A percentile compares a stretch with the other conserved stretches of the same genome.
phyloP scores from a whole-genome alignment of 2,113 vertebrate species.

The Diadophis punctatus region DNA sequence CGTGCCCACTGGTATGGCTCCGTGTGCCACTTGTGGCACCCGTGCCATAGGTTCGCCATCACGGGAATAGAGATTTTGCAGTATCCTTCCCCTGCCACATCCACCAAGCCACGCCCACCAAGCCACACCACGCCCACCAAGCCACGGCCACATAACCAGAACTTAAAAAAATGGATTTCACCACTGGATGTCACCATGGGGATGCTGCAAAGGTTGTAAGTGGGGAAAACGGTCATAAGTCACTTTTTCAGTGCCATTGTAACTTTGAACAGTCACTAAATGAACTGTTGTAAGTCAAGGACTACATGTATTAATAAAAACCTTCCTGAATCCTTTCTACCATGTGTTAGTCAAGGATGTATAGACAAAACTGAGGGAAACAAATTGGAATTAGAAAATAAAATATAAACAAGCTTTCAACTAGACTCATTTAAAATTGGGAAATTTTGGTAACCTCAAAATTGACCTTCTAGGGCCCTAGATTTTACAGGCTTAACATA shows the following conservation, averaged over 20 bases:
- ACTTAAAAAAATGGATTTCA: too few relatives aligned
- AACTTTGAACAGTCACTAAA: background rate
- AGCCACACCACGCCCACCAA: too few relatives aligned
- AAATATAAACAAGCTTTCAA: background rate
- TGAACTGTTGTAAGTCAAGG: background rate
- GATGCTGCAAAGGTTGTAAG: background rate
- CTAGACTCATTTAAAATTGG: background rate
- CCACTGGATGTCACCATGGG: background rate
- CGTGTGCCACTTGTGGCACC: too few relatives aligned
- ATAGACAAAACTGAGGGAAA: background rate
- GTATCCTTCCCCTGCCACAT: too few relatives aligned
- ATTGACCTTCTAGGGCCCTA: background rate
- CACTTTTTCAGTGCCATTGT: background rate
- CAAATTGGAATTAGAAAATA: background rate
- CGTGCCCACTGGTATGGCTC: too few relatives aligned
- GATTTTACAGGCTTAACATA: background rate
- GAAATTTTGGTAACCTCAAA: background rate
- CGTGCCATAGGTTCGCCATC: too few relatives aligned
- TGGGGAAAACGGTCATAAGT: background rate
- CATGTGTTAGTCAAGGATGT: background rate
- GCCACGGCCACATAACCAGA: too few relatives aligned
- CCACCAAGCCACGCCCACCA: too few relatives aligned
- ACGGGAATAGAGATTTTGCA: too few relatives aligned
- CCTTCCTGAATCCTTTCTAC: background rate
- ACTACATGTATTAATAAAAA: background rate